Conservation (phyloP, 2,797 vertebrate species). For the Buceros bicornis region DNA sequence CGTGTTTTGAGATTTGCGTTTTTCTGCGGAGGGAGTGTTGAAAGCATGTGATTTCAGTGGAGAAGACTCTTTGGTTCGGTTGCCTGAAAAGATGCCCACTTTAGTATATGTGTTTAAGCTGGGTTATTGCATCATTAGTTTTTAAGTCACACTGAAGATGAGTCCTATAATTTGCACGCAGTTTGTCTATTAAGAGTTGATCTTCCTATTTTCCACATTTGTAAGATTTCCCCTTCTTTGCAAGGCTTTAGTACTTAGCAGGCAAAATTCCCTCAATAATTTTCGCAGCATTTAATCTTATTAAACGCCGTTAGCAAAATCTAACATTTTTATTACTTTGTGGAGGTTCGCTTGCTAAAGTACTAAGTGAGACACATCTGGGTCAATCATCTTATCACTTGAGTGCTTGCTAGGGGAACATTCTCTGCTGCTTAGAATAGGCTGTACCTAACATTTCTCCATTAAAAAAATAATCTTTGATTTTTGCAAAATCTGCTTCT, state of each 20-base stretch:
- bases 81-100: not conserved
- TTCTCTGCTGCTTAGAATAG: not conserved
- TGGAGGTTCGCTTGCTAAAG: not conserved
- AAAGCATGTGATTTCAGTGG: not conserved
- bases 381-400: not conserved
- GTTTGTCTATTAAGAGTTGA: not conserved
- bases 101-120: not conserved
- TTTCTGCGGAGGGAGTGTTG: not conserved
- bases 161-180: not conserved
- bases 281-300: slow-evolving; percentile 13
- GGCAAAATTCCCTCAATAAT: not conserved
- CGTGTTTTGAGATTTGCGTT: not conserved
- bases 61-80: not conserved
- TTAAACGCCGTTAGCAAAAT: not conserved
- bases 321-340: not conserved
- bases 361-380: not conserved
- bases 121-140: not conserved
- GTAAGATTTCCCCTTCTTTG: not conserved
- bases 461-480: not conserved
- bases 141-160: not conserved
- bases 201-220: not conserved
- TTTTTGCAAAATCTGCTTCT: not conserved
- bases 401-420: not conserved
- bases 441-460: not conserved
- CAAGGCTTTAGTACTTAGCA: not conserved